phyloP scores from a whole-genome alignment of 2,113 vertebrate genomes.

The Phalacrocorax carbo region DNA sequence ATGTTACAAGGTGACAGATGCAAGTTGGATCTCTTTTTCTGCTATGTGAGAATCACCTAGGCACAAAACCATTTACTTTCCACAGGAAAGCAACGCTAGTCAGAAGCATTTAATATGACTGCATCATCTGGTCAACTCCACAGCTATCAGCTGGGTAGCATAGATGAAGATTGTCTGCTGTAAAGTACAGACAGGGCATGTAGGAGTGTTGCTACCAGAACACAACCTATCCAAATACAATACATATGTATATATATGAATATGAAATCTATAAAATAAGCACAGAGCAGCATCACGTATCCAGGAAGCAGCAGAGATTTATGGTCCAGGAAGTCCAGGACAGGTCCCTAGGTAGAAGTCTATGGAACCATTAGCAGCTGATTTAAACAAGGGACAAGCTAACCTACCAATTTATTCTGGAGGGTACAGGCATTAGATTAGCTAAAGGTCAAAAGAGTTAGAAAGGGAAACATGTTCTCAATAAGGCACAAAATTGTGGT shows the following conservation, averaged over 20 bases:
- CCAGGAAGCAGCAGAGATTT: not conserved
- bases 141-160: not conserved
- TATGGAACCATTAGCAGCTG: not conserved
- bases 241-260: not conserved
- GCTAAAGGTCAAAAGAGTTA: slow-evolving; percentile 3
- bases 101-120: not conserved
- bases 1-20: not conserved
- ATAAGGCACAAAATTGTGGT: slow-evolving; percentile 3
- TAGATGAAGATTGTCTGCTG: not conserved
- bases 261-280: not conserved
- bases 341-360: not conserved
- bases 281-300: not conserved
- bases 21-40: not conserved
- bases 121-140: not conserved
- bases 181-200: not conserved
- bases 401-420: not conserved
- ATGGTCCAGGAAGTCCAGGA: not conserved
- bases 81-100: not conserved
- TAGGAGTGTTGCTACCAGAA: not conserved
- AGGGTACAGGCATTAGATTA: not conserved
- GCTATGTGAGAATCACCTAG: not conserved
- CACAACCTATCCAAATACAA: not conserved
- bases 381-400: not conserved
- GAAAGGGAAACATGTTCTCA: not conserved
- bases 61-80: not conserved